A percentile compares a stretch with the other conserved stretches of the same genome.
phyloP scores from a whole-genome alignment of 2,113 vertebrate species.

The Cariama cristata region DNA sequence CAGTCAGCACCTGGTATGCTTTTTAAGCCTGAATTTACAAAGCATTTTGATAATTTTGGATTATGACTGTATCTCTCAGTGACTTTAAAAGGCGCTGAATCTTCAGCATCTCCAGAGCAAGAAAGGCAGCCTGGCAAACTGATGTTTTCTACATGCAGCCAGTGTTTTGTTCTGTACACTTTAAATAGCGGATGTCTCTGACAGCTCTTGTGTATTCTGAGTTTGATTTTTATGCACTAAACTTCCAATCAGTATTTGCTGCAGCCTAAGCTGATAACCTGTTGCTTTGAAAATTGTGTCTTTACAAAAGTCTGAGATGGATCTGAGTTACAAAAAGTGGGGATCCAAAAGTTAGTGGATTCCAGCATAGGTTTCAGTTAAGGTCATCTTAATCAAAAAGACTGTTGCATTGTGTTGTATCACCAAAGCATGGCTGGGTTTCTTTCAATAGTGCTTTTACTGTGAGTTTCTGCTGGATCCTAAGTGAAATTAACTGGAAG shows the following conservation, averaged over 20 bases:
- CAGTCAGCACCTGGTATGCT: neutral
- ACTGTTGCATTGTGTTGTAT: neutral
- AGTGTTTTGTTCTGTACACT: conserved; percentile 9
- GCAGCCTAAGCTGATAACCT: neutral
- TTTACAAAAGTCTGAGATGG: neutral
- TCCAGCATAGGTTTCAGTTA: neutral
- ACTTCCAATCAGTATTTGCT: conserved; percentile 1
- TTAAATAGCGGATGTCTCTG: conserved; percentile 8
- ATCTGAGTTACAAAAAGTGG: neutral
- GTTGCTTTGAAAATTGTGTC: conserved; percentile 4
- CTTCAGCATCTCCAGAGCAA: neutral
- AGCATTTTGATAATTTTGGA: neutral
- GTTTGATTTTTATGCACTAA: conserved; percentile 6
- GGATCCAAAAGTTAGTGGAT: neutral
- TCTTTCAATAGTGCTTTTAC: neutral
- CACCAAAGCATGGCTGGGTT: accelerated
- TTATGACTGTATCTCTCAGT: neutral
- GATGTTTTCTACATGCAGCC: neutral
- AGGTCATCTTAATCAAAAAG: neutral
- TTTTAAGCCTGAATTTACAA: conserved; percentile 35
- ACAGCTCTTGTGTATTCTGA: conserved; percentile 7
- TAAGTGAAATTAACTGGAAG: neutral
- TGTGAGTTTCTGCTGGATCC: neutral
- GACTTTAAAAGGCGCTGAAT: conserved; percentile 4
- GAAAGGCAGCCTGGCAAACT: conserved; percentile 9